Evolutionary conservation across 2,888 invertebrate genomes (phyloP).

Genomic region (Pandemis corylana): DNA sequence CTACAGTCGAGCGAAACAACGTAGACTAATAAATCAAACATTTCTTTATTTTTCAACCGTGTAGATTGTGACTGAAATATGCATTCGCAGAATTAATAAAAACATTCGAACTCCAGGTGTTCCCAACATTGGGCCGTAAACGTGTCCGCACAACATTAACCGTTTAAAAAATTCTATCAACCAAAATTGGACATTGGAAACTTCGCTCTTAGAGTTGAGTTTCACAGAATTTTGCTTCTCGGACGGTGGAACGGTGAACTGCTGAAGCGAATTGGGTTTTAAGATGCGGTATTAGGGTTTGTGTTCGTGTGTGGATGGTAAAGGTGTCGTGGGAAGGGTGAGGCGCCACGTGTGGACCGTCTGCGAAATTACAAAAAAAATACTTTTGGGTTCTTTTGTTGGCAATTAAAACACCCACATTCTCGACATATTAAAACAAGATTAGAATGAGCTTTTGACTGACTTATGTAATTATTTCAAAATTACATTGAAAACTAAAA

Average conservation of each 20-base stretch:
- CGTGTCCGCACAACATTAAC: constrained; percentile 72
- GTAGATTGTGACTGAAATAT: constrained; percentile 36
- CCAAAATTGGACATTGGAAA: not conserved
- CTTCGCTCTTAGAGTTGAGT: not conserved
- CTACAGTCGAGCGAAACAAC: constrained; percentile 25
- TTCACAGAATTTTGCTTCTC: not conserved
- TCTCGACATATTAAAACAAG: no score
- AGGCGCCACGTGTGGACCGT: constrained; percentile 74
- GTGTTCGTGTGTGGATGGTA: constrained; percentile 12
- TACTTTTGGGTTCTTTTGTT: constrained; percentile 26
- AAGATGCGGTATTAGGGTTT: not conserved
- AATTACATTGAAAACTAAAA: no score
- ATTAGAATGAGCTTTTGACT: no score
- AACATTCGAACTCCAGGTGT: constrained; percentile 69
- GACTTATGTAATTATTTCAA: no score
- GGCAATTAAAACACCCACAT: not conserved
- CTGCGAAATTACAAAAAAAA: constrained; percentile 68
- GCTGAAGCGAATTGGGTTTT: constrained; percentile 2
- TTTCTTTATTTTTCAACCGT: constrained; percentile 22
- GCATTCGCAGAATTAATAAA: constrained; percentile 60
- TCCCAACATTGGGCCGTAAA: constrained; percentile 66
- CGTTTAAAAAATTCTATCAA: constrained; percentile 2
- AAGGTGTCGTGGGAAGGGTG: constrained; percentile 66
- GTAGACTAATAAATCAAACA: constrained; percentile 35
- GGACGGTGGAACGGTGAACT: not conserved